Conservation (phyloP, 2,888 invertebrate species). For the Andrena hattorfiana region DNA sequence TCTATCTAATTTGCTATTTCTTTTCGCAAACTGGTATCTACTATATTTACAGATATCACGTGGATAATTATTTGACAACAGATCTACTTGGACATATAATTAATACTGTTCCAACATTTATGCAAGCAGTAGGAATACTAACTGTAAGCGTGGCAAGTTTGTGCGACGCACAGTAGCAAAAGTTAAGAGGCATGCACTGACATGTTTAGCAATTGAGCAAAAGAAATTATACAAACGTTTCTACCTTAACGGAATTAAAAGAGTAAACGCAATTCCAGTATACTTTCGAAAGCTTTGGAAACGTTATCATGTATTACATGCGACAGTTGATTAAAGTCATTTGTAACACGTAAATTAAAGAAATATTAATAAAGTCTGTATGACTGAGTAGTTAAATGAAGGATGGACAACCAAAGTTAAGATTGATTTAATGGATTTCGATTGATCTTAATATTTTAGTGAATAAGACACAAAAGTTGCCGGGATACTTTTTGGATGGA, state of each 20-base stretch:
- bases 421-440: background rate
- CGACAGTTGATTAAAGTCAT: background rate
- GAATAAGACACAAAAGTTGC: background rate
- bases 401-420: slow-evolving; percentile 33
- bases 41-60: slow-evolving; percentile 38
- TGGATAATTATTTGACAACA: slow-evolving; percentile 17
- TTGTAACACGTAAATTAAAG: background rate
- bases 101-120: slow-evolving; percentile 18
- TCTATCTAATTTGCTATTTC: background rate
- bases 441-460: background rate
- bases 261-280: background rate
- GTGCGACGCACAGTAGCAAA: slow-evolving; percentile 18
- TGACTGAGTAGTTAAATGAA: slow-evolving; percentile 36
- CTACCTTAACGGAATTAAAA: background rate
- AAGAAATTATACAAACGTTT: slow-evolving; percentile 5
- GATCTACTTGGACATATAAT: slow-evolving; percentile 37
- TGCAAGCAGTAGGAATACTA: slow-evolving; percentile 26
- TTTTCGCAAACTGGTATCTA: slow-evolving; percentile 18
- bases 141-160: slow-evolving; percentile 21
- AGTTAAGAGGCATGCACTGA: slow-evolving; percentile 35
- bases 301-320: slow-evolving; percentile 23
- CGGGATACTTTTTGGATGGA: background rate
- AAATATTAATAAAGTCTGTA: background rate
- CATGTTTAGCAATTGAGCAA: slow-evolving; percentile 25
- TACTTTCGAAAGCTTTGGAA: background rate